A percentile compares a stretch with the other conserved stretches of the same genome.
Conservation (phyloP, 23 tunicate species). For the Styela plicata region DNA sequence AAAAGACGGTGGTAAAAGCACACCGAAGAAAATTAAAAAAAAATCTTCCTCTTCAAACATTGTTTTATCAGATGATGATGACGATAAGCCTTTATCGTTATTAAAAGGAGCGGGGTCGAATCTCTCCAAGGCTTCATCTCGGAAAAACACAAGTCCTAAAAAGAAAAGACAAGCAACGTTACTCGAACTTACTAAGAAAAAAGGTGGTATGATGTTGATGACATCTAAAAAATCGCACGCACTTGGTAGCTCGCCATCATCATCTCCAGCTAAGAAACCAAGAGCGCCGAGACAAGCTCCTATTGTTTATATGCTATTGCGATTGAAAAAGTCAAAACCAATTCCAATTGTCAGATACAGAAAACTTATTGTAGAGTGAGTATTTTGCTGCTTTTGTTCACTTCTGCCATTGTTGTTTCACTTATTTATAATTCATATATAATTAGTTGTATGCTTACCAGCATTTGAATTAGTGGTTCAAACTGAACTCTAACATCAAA, state of each 20-base stretch:
- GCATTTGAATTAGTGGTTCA: no score
- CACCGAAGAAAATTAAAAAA: not conserved
- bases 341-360: constrained; percentile 58
- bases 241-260: constrained; percentile 12
- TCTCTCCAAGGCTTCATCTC: constrained; percentile 7
- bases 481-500: no score
- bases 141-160: constrained; percentile 51
- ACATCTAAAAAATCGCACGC: constrained; percentile 4
- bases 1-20: not conserved
- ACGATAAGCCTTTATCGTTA: not conserved
- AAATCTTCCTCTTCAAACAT: not conserved
- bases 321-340: constrained; percentile 53
- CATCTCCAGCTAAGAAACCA: constrained; percentile 17
- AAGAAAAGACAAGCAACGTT: constrained; percentile 76
- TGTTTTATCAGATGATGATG: not conserved
- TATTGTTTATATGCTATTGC: constrained; percentile 43
- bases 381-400: no score
- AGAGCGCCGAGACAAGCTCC: constrained; percentile 61
- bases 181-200: constrained; percentile 62
- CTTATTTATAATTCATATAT: no score
- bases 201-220: constrained; percentile 45
- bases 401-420: no score
- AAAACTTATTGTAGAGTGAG: not conserved
- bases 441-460: no score
- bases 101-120: not conserved